Evolutionary conservation across 2,888 invertebrate genomes (phyloP).

Genomic region (Rhogogaster chlorosoma): DNA sequence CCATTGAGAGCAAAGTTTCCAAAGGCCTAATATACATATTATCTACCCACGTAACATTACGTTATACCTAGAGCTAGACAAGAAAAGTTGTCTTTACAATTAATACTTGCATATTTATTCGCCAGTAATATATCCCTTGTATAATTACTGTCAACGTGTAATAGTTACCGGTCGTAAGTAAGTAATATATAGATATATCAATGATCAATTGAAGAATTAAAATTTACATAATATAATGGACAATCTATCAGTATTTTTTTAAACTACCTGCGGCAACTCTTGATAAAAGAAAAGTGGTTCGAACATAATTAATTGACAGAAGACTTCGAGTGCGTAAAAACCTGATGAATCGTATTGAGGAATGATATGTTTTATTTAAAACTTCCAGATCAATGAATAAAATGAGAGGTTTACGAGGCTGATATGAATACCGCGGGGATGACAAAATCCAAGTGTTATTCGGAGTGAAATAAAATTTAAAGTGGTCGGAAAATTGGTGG

Average conservation of each 20-base stretch:
- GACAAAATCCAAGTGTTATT: slow-evolving; percentile 13
- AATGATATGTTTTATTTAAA: background rate
- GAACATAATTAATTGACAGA: background rate
- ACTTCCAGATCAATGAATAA: slow-evolving; percentile 20
- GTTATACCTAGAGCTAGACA: background rate
- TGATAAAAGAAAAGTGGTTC: background rate
- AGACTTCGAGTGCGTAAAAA: background rate
- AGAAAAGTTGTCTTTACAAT: background rate
- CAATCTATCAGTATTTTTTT: background rate
- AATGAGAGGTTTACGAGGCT: background rate
- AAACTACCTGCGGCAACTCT: background rate
- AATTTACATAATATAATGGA: background rate
- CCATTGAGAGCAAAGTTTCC: slow-evolving; percentile 60
- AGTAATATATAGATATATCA: too few relatives aligned
- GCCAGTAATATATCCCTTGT: background rate
- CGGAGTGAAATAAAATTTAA: slow-evolving; percentile 28
- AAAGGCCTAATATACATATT: slow-evolving; percentile 58
- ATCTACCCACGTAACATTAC: background rate
- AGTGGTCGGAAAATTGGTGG: slow-evolving; percentile 6
- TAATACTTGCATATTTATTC: background rate
- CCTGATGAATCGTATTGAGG: background rate
- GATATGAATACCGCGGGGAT: background rate
- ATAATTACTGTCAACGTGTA: slow-evolving; percentile 11
- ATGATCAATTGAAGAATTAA: background rate
- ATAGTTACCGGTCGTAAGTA: background rate